A percentile compares a stretch with the other conserved stretches of the same genome.
phyloP scores from a whole-genome alignment of 2,888 invertebrate genomes.

The Aradus depressus region DNA sequence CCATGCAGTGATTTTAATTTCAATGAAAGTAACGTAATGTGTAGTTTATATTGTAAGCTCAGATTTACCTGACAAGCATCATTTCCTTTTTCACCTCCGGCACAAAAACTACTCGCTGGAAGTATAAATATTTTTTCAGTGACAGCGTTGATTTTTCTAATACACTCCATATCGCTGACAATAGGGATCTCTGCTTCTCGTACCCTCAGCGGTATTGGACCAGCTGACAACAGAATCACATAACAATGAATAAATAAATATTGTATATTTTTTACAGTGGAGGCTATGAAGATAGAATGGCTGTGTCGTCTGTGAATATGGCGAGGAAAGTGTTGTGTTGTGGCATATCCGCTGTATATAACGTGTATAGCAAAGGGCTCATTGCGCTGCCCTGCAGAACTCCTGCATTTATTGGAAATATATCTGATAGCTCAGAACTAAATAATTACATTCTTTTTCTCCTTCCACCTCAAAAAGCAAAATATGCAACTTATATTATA shows the following conservation, averaged over 20 bases:
- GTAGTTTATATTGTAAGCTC: too few species aligned
- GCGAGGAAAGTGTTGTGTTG: background rate
- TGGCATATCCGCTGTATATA: background rate
- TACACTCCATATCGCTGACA: conserved; percentile 84
- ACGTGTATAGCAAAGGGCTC: too few species aligned
- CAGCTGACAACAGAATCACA: conserved; percentile 51
- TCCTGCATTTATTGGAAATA: too few species aligned
- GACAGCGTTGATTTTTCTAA: conserved; percentile 84
- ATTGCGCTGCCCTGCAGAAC: too few species aligned
- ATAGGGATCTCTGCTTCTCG: conserved; percentile 86
- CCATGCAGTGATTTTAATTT: too few species aligned
- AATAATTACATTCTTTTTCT: too few species aligned
- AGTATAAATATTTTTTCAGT: conserved; percentile 90
- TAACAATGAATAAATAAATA: too few species aligned
- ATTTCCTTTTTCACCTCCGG: conserved; percentile 83
- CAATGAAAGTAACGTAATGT: too few species aligned
- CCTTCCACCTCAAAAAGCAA: too few species aligned
- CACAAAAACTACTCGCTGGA: conserved; percentile 88
- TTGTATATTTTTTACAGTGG: background rate
- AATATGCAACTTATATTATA: too few species aligned
- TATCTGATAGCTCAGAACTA: too few species aligned
- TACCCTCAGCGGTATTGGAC: conserved; percentile 79
- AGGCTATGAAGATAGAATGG: background rate
- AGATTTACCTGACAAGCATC: conserved; percentile 83
- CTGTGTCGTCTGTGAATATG: background rate